Conservation (phyloP, 2,888 invertebrate species). For the Crocallis elinguaria region DNA sequence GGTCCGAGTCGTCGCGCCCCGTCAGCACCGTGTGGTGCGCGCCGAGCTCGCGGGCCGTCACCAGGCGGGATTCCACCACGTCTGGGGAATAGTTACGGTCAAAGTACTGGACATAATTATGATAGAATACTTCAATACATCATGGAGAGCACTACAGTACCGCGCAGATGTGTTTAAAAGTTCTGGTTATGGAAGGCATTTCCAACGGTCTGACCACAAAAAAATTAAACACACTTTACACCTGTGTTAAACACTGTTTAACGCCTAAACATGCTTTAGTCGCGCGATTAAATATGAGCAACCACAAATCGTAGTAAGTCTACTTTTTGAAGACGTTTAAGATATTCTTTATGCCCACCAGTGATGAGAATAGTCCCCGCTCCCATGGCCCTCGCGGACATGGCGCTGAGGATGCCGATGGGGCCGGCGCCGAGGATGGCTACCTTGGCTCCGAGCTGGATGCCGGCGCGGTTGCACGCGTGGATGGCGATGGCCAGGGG, state of each 20-base stretch:
- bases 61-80: slow-evolving; percentile 87
- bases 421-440: slow-evolving; percentile 94
- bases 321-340: too few relatives aligned
- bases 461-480: slow-evolving; percentile 92
- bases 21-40: slow-evolving; percentile 88
- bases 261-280: too few relatives aligned
- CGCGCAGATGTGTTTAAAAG: too few relatives aligned
- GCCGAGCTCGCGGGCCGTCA: slow-evolving; percentile 89
- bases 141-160: too few relatives aligned
- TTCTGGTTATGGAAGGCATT: too few relatives aligned
- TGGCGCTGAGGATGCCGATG: slow-evolving; percentile 92
- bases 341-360: too few relatives aligned
- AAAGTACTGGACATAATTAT: neutral
- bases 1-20: slow-evolving; percentile 78
- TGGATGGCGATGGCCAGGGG: slow-evolving; percentile 97
- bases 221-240: too few relatives aligned
- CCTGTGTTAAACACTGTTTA: too few relatives aligned
- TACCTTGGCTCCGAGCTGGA: slow-evolving; percentile 88
- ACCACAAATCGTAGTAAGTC: too few relatives aligned
- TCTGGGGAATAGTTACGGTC: slow-evolving; percentile 71
- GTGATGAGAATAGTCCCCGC: slow-evolving; percentile 91
- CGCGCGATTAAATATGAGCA: too few relatives aligned
- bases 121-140: too few relatives aligned
- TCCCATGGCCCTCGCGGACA: slow-evolving; percentile 94
- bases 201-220: too few relatives aligned